Percentiles rank a stretch among this genome's conserved stretches.
These are phyloP conservation scores for Fulica atra DNA, from an alignment of 2,113 vertebrate species.

Conservation along the genomic window DNA sequence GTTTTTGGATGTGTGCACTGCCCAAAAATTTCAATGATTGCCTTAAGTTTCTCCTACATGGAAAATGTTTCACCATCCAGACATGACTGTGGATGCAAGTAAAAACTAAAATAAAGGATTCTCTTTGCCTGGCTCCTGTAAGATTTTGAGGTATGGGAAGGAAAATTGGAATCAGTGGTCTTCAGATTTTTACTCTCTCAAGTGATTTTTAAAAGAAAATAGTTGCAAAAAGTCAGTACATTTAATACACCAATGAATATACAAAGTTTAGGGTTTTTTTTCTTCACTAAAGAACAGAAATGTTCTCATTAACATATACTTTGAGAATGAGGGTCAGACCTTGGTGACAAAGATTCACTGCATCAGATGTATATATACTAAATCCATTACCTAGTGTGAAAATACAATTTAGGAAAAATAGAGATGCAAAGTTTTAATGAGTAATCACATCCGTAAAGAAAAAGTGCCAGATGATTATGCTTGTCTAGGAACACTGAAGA, in stretches of 20 bases:
- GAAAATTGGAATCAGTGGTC: neutral
- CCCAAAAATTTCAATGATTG: neutral
- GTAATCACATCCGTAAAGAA: slow-evolving; percentile 31
- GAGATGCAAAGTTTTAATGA: slow-evolving; percentile 55
- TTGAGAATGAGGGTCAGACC: neutral
- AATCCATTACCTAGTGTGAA: slow-evolving; percentile 1
- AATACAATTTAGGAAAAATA: slow-evolving; percentile 16
- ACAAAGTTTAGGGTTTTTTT: neutral
- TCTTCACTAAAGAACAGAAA: rapidly evolving
- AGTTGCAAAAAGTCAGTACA: neutral
- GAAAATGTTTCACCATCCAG: neutral
- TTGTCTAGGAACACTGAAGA: neutral
- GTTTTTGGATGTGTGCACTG: neutral
- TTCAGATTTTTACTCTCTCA: neutral
- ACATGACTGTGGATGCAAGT: neutral
- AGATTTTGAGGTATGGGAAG: neutral
- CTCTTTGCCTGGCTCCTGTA: neutral
- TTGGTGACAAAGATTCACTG: neutral
- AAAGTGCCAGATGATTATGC: slow-evolving; percentile 35
- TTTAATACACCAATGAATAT: neutral
- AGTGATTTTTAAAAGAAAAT: neutral
- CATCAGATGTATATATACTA: neutral
- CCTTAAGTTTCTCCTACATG: neutral
- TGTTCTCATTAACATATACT: neutral
- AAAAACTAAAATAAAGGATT: neutral